Percentiles rank a stretch among this genome's conserved stretches.
phyloP scores from a whole-genome alignment of 2,888 invertebrate species.

The Ferrisia virgata region DNA sequence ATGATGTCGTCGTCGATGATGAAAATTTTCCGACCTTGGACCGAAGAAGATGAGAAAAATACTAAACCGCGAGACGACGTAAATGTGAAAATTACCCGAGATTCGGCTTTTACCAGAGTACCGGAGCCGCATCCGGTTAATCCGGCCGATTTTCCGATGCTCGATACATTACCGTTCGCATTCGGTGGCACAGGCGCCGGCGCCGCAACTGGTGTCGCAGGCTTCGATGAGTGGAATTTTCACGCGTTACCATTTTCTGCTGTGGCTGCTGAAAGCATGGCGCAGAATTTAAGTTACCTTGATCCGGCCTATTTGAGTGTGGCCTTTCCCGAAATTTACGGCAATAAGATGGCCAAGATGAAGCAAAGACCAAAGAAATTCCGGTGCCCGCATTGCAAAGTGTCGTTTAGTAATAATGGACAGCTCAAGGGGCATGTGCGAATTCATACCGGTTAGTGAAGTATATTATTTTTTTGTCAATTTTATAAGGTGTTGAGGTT shows the following conservation, averaged over 20 bases:
- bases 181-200: background rate
- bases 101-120: constrained; percentile 32
- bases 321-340: constrained; percentile 51
- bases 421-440: constrained; percentile 87
- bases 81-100: background rate
- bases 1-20: constrained; percentile 33
- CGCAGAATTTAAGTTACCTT: constrained; percentile 42
- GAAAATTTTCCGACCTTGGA: constrained; percentile 44
- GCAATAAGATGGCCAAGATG: constrained; percentile 55
- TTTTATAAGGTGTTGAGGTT: background rate
- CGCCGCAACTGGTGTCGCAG: background rate
- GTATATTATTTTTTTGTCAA: background rate
- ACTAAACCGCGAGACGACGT: background rate
- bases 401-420: constrained; percentile 91
- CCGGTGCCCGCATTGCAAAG: constrained; percentile 83
- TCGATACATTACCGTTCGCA: background rate
- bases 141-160: background rate
- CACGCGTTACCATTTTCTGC: background rate
- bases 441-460: constrained; percentile 73
- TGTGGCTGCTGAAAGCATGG: background rate
- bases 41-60: background rate
- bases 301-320: constrained; percentile 27
- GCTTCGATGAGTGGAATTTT: constrained; percentile 32
- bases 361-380: constrained; percentile 87
- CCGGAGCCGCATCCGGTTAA: constrained; percentile 31